phyloP scores from a whole-genome alignment of 2,888 invertebrate species.

The Quadroppia sp. region DNA sequence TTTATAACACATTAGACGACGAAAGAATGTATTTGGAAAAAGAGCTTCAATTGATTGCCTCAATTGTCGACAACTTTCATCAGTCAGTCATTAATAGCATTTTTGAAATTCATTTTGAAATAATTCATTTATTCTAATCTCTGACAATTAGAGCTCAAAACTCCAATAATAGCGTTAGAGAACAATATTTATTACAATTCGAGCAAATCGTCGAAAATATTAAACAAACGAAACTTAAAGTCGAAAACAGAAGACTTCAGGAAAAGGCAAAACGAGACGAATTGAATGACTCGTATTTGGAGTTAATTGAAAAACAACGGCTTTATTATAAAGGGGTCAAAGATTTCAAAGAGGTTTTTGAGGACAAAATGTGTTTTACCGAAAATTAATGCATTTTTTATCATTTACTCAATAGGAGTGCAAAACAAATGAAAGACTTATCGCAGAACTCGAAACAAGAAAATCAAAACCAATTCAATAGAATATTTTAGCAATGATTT shows the following conservation, averaged over 20 bases:
- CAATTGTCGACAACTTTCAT: conserved; percentile 54
- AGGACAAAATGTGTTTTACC: background rate
- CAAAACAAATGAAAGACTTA: conserved; percentile 39
- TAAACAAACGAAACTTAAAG: conserved; percentile 76
- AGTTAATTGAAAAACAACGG: conserved; percentile 64
- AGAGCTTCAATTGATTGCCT: conserved; percentile 61
- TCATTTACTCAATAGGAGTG: conserved; percentile 36
- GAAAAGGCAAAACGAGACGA: conserved; percentile 66
- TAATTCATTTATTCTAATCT: conserved; percentile 14
- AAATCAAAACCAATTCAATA: background rate
- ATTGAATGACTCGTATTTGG: conserved; percentile 59
- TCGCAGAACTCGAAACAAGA: conserved; percentile 29
- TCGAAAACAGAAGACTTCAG: conserved; percentile 61
- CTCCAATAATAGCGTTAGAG: conserved; percentile 65
- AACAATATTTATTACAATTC: conserved; percentile 85
- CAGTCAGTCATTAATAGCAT: conserved; percentile 34
- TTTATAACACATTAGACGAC: conserved; percentile 92
- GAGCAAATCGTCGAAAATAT: conserved; percentile 83
- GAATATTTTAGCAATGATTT: background rate
- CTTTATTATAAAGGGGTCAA: conserved; percentile 71
- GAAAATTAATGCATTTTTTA: background rate
- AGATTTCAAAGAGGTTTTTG: conserved; percentile 63
- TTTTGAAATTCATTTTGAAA: background rate
- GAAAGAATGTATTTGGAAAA: conserved; percentile 88
- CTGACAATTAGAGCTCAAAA: conserved; percentile 68